Conservation (phyloP, 2,113 vertebrate species). For the Sitta europaea region DNA sequence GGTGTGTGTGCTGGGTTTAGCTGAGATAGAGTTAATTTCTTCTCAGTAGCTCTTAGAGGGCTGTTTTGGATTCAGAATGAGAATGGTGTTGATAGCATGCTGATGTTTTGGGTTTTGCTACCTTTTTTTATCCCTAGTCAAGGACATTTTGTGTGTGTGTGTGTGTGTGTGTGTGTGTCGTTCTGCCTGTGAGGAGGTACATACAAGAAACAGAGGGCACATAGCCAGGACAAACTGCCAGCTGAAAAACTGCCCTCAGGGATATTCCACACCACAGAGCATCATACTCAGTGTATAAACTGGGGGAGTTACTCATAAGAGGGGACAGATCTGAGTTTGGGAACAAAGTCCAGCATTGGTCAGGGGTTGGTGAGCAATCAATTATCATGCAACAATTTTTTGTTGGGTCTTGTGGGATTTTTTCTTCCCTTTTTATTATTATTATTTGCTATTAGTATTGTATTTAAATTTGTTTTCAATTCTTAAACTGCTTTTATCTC, state of each 20-base stretch:
- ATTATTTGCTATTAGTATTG: neutral
- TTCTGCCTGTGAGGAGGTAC: neutral
- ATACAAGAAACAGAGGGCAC: neutral
- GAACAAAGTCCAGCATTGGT: too few species aligned
- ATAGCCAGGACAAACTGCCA: fast-evolving
- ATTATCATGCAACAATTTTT: fast-evolving
- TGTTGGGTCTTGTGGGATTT: neutral
- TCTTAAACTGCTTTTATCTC: neutral
- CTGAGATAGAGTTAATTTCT: neutral
- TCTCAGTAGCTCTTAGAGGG: neutral
- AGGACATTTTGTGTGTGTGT: too few species aligned
- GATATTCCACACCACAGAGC: neutral
- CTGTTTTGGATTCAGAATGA: neutral
- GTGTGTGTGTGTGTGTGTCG: neutral
- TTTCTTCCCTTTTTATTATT: neutral
- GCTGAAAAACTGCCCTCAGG: neutral
- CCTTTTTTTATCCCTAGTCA: neutral
- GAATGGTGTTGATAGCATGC: neutral
- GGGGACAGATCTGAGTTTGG: neutral
- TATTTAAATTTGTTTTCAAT: neutral
- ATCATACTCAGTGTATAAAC: neutral
- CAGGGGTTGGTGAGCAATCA: neutral
- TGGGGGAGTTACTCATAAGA: neutral
- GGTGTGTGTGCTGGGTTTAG: neutral
- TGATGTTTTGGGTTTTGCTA: neutral